Base-by-base conservation (phyloP, 2,888 invertebrate genomes). In the Ptychoptera albimana region DNA sequence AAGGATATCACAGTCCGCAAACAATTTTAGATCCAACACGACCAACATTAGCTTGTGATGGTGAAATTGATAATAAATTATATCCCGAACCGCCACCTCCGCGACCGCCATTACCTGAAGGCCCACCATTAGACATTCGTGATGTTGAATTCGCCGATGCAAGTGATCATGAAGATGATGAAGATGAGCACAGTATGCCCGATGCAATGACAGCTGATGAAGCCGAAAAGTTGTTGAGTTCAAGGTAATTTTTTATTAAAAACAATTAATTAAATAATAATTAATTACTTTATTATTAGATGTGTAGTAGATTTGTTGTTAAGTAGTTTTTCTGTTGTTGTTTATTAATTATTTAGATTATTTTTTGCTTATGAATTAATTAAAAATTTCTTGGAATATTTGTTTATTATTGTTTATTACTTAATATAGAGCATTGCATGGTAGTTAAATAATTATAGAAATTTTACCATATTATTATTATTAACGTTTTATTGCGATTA, bases 161-260 rank as follows among this genome's bases (percentile, higher is more conserved):
- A 13, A 70, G 69, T 50, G 73, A 69, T 48, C 67, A 66, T 43
- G 71, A 70, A 49, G 66, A 67, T 44, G 64, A 57, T 35, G 47
- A 47, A 32, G 51, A 48, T 50, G 50, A 52, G 11, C 59, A 60
- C 49, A 61, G 64, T 51, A 63, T 69, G 52, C 68, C 71, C 32
- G 72, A 73, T 56, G 66, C 64, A 35, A 82, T 82, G 87, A 88
- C 88, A 51, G 80, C 86, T 44, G 85, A 85, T 57, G 89, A 89
- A 65, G 88, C 87, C 11, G 86, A 88, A 63, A 79, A 82, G 67
- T 70, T 89, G 59, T 74, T 89, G 56, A 88, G 87, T 66, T 78
- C 82, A 56, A 83, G 84, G 87, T 86, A 64, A 70, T 69, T 64
- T 41, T 45, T 48, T 30, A 46, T 50, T 13, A 51, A 37, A 45